phyloP scores from a whole-genome alignment of 2,888 invertebrate species.

The Lasioglossum vierecki region DNA sequence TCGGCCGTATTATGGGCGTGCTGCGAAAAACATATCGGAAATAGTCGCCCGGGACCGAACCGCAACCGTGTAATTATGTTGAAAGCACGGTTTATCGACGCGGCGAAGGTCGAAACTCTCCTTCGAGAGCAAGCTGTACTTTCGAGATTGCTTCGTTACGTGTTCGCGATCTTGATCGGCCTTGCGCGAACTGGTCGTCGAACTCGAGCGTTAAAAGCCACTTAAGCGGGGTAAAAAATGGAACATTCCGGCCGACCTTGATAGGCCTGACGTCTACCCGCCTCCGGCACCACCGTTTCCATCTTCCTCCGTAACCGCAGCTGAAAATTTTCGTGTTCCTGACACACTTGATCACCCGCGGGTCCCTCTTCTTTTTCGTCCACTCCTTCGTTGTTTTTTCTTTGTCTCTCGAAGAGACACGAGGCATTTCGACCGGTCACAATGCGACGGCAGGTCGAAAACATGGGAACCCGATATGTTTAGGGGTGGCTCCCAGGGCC shows the following conservation, averaged over 20 bases:
- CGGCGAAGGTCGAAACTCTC: slow-evolving; percentile 21
- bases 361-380: not conserved
- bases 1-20: not conserved
- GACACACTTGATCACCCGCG: not conserved
- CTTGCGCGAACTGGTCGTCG: slow-evolving; percentile 11
- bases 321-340: slow-evolving; percentile 3
- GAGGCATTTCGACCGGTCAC: slow-evolving; percentile 8
- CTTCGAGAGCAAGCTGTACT: not conserved
- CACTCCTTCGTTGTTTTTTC: not conserved
- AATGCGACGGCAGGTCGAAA: slow-evolving; percentile 7
- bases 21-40: slow-evolving; percentile 28
- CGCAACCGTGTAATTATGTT: slow-evolving; percentile 41
- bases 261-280: not conserved
- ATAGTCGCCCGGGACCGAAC: slow-evolving; percentile 27
- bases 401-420: not conserved
- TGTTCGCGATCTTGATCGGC: slow-evolving; percentile 8
- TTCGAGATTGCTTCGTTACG: slow-evolving; percentile 19
- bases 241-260: slow-evolving; percentile 8
- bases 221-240: slow-evolving; percentile 13
- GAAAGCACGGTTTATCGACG: slow-evolving; percentile 30
- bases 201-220: slow-evolving; percentile 21
- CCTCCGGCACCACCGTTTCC: not conserved
- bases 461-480: slow-evolving; percentile 8
- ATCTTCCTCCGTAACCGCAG: slow-evolving; percentile 11
- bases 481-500: not conserved